Evolutionary conservation across 2,888 invertebrate genomes (phyloP), one percentile per base, ranked within the genome.

Genomic region (Chrysolina oricalcia): DNA sequence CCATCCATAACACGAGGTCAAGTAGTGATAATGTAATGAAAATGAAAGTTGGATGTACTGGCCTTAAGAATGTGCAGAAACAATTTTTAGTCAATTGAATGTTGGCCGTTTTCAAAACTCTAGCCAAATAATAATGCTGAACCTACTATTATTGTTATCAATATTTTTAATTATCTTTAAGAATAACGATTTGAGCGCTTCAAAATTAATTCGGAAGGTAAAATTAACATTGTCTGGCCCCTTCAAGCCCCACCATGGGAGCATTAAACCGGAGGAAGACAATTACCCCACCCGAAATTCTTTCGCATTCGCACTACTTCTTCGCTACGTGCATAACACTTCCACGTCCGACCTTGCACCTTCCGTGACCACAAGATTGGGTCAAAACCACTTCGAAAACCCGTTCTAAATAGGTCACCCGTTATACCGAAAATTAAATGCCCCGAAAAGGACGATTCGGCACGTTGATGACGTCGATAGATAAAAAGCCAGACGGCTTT

Each of bases 371-470:
- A 56, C 15, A 23, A 56, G 56, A 21, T 56, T 21, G 15, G 59
- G 27, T 59, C 59, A 27, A 59, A 59, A 59, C 59, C 15, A n/a
- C 59, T 59, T 27, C 17, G 27, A 59, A 11, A 59, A 59, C 59
- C 59, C 59, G 59, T 59, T 59, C 15, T 35, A 35, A n/a, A n/a
- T 23, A 27, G 59, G 59, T 59, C 59, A 59, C 23, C 59, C 59
- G 59, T 59, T 27, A 27, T 11, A n/a, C 59, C 59, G 9, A 59
- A 59, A 59, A 23, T 3, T 35, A 59, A 59, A 59, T 59, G 59
- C 59, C 59, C 50, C 59, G 10, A 59, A 59, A 59, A 59, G 35
- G 59, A 35, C 23, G 59, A 59, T 59, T 59, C 59, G 59, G 35
- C 59, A 59, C 15, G 23, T 11, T n/a, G 59, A 59, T 59, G 59